Conservation (phyloP, 2,888 invertebrate species). For the Oscheius onirici region DNA sequence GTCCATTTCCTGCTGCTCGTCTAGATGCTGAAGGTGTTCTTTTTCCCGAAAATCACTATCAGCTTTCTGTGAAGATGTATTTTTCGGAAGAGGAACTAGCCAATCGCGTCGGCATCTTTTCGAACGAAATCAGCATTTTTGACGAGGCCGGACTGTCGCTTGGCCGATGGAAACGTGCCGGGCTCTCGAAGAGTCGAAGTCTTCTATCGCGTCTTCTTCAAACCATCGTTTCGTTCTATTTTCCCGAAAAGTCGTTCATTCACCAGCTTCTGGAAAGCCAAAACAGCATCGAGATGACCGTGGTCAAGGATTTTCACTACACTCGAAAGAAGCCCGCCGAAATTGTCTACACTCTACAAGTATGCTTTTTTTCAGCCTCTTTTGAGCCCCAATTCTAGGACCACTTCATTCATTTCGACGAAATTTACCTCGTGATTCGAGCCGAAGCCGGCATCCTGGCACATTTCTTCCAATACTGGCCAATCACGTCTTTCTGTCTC, state of each 20-base stretch:
- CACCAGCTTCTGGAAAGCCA: neutral
- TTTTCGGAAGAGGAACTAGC: constrained; percentile 2
- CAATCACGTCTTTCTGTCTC: neutral
- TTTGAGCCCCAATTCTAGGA: neutral
- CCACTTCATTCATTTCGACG: constrained; percentile 6
- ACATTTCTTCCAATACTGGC: neutral
- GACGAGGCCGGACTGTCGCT: neutral
- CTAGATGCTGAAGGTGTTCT: neutral
- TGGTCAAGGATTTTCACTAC: constrained; percentile 1
- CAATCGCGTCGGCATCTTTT: neutral
- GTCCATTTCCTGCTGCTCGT: constrained; percentile 4
- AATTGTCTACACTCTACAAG: constrained; percentile 5
- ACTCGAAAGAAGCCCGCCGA: neutral
- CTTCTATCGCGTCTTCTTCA: constrained; percentile 34
- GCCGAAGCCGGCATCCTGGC: neutral
- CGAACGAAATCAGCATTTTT: constrained; percentile 11
- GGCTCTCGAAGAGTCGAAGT: neutral
- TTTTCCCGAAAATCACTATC: neutral
- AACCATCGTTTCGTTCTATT: neutral
- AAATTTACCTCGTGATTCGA: constrained; percentile 3
- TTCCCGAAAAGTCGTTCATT: neutral
- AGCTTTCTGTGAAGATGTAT: neutral
- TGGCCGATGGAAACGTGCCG: constrained; percentile 8
- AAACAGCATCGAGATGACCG: neutral
- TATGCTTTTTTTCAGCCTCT: neutral